Percentiles rank a stretch among this genome's conserved stretches.
Evolutionary conservation across 2,113 vertebrate species (phyloP).

Genomic region (Passer domesticus): DNA sequence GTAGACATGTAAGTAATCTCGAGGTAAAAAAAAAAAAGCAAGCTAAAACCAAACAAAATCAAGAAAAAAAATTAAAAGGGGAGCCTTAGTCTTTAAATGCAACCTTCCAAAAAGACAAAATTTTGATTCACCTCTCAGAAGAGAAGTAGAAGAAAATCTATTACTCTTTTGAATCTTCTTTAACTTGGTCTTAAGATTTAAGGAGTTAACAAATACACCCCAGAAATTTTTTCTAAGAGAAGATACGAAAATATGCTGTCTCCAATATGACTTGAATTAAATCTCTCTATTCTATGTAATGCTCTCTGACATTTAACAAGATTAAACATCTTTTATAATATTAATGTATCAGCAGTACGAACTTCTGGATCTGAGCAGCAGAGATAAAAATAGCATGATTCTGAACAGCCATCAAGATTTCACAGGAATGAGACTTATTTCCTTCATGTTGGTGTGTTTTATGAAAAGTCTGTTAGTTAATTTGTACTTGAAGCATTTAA

Average conservation of each 20-base stretch:
- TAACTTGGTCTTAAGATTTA: not conserved
- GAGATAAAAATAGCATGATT: not conserved
- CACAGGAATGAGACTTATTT: not conserved
- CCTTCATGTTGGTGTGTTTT: not conserved
- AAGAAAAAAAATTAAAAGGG: too few species aligned
- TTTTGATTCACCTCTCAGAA: not conserved
- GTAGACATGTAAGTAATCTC: not conserved
- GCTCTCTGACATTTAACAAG: not conserved
- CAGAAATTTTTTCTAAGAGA: not conserved
- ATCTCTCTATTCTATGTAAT: not conserved
- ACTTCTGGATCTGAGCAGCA: not conserved
- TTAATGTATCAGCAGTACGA: not conserved
- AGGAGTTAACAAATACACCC: not conserved
- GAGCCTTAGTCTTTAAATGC: not conserved
- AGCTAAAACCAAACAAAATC: not conserved
- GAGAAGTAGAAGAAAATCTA: not conserved
- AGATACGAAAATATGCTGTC: not conserved
- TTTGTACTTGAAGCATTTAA: not conserved
- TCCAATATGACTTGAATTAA: not conserved
- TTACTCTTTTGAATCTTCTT: not conserved
- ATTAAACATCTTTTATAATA: not conserved
- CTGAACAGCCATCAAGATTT: not conserved
- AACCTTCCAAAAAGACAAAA: not conserved
- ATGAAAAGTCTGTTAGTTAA: fast-evolving
- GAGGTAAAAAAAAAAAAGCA: not conserved